Conservation (phyloP, 2,888 invertebrate species). For the Pristionchus japonicus region DNA sequence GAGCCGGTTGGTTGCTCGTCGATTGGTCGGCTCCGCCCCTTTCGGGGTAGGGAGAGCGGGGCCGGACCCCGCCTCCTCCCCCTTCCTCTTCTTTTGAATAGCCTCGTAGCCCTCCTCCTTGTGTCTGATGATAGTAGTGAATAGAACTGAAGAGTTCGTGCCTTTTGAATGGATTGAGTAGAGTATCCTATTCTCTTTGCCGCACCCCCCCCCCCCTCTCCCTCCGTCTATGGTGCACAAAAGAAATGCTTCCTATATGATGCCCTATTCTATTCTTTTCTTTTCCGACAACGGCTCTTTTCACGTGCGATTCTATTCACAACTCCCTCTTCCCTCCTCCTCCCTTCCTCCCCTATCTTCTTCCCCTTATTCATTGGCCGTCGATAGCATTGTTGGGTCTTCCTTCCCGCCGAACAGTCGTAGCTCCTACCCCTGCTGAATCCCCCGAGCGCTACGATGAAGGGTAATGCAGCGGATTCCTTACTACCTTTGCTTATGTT, state of each 20-base stretch:
- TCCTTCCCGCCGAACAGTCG: neutral
- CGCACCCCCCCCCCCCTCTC: neutral
- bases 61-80: conserved; percentile 19
- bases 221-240: conserved; percentile 26
- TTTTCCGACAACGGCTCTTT: conserved; percentile 33
- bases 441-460: neutral
- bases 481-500: too few relatives aligned
- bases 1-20: neutral
- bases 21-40: conserved; percentile 1
- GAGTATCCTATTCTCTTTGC: conserved; percentile 23
- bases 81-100: conserved; percentile 36
- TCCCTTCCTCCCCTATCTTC: conserved; percentile 25
- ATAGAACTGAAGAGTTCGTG: neutral
- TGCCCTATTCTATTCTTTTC: conserved; percentile 30
- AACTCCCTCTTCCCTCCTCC: neutral
- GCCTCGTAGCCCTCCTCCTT: neutral
- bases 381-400: neutral
- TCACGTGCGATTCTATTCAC: conserved; percentile 35
- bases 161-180: conserved; percentile 6
- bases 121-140: conserved; percentile 25
- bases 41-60: neutral
- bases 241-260: conserved; percentile 33
- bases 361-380: conserved; percentile 40
- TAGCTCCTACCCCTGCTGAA: neutral
- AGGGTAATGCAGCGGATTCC: neutral